Percentiles rank a stretch among this genome's conserved stretches.
Conservation (phyloP, 2,797 vertebrate species). For the Rhynchotus rufescens region DNA sequence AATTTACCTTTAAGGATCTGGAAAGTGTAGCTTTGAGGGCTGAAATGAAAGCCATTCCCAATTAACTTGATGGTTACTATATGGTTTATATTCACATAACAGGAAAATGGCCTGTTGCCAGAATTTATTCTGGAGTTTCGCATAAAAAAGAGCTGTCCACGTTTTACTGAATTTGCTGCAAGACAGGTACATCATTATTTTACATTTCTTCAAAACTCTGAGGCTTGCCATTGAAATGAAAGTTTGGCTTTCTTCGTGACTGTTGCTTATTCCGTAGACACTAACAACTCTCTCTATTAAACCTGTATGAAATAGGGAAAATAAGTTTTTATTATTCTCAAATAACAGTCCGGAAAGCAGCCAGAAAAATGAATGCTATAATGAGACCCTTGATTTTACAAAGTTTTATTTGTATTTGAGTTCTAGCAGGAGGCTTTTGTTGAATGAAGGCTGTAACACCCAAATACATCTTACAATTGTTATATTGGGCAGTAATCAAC, state of each 20-base stretch:
- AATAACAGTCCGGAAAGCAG: background rate
- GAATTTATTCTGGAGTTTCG: background rate
- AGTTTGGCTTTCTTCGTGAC: background rate
- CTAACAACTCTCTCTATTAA: background rate
- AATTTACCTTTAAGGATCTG: background rate
- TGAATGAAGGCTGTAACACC: background rate
- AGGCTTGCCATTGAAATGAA: background rate
- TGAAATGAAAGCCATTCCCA: background rate
- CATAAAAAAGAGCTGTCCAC: background rate
- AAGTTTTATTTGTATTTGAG: constrained; percentile 6
- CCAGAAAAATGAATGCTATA: background rate
- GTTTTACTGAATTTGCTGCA: background rate
- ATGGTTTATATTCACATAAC: background rate
- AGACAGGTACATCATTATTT: background rate
- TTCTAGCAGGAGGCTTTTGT: background rate
- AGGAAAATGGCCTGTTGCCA: background rate
- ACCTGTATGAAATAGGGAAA: background rate
- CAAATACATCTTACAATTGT: background rate
- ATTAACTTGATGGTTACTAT: background rate
- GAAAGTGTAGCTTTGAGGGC: background rate
- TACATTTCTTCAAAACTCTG: background rate
- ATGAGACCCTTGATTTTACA: background rate
- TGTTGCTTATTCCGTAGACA: background rate
- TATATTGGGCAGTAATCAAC: background rate
- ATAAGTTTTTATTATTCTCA: background rate